A percentile compares a stretch with the other conserved stretches of the same genome.
Evolutionary conservation across 2,797 vertebrate species (phyloP).

Genomic region (Helicolenus hilgendorfi): DNA sequence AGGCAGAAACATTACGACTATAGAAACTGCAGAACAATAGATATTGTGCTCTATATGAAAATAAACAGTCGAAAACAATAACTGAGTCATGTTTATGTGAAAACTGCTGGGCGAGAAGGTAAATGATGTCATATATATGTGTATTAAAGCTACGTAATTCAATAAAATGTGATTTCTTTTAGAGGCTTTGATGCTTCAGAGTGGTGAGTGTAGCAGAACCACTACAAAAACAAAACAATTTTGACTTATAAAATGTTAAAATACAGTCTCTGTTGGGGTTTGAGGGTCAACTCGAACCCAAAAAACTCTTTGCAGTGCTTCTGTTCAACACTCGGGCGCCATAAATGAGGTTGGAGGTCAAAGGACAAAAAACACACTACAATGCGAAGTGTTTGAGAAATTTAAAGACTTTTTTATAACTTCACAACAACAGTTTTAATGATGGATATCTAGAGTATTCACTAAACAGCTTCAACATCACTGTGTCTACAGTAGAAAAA

Average conservation of each 20-base stretch:
- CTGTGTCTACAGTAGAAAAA: not conserved
- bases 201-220: not conserved
- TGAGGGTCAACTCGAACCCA: not conserved
- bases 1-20: not conserved
- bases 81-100: not conserved
- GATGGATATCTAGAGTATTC: not conserved
- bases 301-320: slow-evolving; percentile 3
- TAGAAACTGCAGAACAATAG: slow-evolving; percentile 31
- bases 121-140: not conserved
- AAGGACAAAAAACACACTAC: slow-evolving; percentile 20
- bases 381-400: not conserved
- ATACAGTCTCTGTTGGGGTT: not conserved
- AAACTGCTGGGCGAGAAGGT: not conserved
- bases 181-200: not conserved
- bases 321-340: slow-evolving; percentile 58
- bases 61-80: slow-evolving; percentile 40
- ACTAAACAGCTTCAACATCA: not conserved
- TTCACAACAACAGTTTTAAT: not conserved
- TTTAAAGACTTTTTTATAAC: not conserved
- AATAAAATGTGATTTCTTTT: not conserved
- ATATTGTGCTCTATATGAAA: slow-evolving; percentile 38
- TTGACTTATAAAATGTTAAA: not conserved
- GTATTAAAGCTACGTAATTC: slow-evolving; percentile 2
- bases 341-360: slow-evolving; percentile 61
- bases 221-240: not conserved